Percentiles rank a stretch among this genome's conserved stretches.
These are phyloP conservation scores for Oligia latruncula DNA, from an alignment of 2,888 invertebrate species.

Conservation along the genomic window DNA sequence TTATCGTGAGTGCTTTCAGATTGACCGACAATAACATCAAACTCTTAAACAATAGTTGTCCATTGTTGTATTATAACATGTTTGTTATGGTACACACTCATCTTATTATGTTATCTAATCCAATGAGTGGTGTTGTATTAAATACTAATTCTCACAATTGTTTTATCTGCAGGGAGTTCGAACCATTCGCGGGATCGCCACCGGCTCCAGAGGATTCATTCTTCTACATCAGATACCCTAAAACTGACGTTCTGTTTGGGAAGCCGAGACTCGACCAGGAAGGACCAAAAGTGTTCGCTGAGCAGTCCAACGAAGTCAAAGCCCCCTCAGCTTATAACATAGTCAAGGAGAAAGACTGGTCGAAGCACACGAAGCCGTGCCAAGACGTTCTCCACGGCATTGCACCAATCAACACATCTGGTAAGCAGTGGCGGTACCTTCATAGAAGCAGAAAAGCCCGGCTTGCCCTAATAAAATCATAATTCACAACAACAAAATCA, in stretches of 20 bases:
- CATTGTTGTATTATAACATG: conserved; percentile 47
- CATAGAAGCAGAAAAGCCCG: too few species aligned
- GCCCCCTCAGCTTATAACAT: conserved; percentile 73
- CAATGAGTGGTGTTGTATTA: conserved; percentile 30
- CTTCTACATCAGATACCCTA: conserved; percentile 91
- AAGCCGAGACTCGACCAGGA: conserved; percentile 76
- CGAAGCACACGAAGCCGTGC: conserved; percentile 92
- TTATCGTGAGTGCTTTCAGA: conserved; percentile 78
- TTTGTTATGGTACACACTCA: conserved; percentile 32
- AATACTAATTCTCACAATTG: conserved; percentile 28
- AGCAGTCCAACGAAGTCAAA: conserved; percentile 75
- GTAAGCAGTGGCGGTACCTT: too few species aligned
- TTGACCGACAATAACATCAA: conserved; percentile 45
- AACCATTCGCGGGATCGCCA: conserved; percentile 91
- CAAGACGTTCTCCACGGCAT: conserved; percentile 91
- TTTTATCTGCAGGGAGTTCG: conserved; percentile 82
- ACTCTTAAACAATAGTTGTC: conserved; percentile 35
- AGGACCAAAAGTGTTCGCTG: conserved; percentile 71
- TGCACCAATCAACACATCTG: conserved; percentile 84
- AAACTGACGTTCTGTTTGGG: conserved; percentile 81
- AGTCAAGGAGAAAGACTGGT: conserved; percentile 88
- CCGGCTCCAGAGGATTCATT: conserved; percentile 94
- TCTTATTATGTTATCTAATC: conserved; percentile 26
- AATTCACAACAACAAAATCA: too few species aligned
- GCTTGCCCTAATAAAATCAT: too few species aligned